Percentiles rank a stretch among this genome's conserved stretches.
These are phyloP conservation scores for Cyanocitta stelleri DNA, from an alignment of 2,113 vertebrate species.

Conservation along the genomic window DNA sequence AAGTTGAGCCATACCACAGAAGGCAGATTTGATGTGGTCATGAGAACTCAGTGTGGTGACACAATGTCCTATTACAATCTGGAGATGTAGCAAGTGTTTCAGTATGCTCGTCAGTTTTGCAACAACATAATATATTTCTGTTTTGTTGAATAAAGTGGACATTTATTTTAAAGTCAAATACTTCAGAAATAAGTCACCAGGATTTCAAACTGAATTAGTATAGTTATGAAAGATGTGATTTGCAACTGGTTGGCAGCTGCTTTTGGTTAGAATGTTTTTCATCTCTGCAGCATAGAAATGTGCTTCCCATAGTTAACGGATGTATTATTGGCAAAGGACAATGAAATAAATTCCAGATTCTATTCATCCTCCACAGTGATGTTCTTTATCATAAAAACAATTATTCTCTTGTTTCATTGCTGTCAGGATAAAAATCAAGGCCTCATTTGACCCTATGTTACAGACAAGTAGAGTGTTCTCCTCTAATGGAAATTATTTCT, in stretches of 20 bases:
- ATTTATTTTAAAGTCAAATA: not conserved
- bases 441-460: not conserved
- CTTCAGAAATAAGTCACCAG: not conserved
- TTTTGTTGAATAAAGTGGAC: not conserved
- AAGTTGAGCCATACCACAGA: not conserved
- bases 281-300: slow-evolving; percentile 7
- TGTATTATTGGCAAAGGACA: slow-evolving; percentile 3
- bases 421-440: slow-evolving; percentile 16
- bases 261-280: slow-evolving; percentile 35
- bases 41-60: not conserved
- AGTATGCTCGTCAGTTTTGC: not conserved
- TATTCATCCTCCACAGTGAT: not conserved
- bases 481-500: not conserved
- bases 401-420: not conserved
- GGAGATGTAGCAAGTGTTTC: not conserved
- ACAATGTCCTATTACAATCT: not conserved
- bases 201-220: not conserved
- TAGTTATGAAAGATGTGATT: slow-evolving; percentile 1
- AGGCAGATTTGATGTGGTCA: not conserved
- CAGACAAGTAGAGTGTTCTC: not conserved
- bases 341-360: slow-evolving; percentile 25
- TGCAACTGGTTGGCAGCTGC: not conserved
- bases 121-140: not conserved
- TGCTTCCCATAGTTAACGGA: not conserved
- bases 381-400: slow-evolving; percentile 12